A percentile compares a stretch with the other conserved stretches of the same genome.
phyloP scores from a whole-genome alignment of 2,888 invertebrate genomes.

The Plagodis pulveraria region DNA sequence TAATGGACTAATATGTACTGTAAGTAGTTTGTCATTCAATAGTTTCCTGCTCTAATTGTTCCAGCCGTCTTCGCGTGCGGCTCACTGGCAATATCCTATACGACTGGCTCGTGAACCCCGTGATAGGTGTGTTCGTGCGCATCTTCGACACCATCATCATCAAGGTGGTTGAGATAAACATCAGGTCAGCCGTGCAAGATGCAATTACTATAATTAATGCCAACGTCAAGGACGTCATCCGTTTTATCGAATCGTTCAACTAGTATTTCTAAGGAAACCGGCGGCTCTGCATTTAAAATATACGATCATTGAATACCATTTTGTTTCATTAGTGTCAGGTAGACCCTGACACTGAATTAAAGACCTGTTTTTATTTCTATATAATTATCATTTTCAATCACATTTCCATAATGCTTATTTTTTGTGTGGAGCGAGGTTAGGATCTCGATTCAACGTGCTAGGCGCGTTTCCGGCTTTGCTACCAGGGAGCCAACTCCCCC shows the following conservation, averaged over 20 bases:
- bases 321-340: too few relatives aligned
- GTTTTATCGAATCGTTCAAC: constrained; percentile 57
- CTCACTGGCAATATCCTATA: constrained; percentile 76
- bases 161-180: constrained; percentile 66
- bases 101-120: constrained; percentile 80
- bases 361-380: too few relatives aligned
- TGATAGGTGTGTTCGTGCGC: constrained; percentile 68
- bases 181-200: constrained; percentile 58
- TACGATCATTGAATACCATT: not conserved
- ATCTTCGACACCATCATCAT: constrained; percentile 78
- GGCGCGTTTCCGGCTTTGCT: too few relatives aligned
- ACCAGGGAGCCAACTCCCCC: too few relatives aligned
- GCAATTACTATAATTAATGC: constrained; percentile 65
- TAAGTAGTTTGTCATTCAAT: too few relatives aligned
- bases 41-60: constrained; percentile 30
- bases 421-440: too few relatives aligned
- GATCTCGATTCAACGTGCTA: too few relatives aligned
- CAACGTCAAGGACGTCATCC: constrained; percentile 55
- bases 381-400: too few relatives aligned
- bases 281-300: not conserved
- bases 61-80: constrained; percentile 74
- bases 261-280: not conserved
- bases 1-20: too few relatives aligned
- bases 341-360: too few relatives aligned
- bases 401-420: too few relatives aligned